Conservation (phyloP, 2,888 invertebrate species). For the Papilio gigon region DNA sequence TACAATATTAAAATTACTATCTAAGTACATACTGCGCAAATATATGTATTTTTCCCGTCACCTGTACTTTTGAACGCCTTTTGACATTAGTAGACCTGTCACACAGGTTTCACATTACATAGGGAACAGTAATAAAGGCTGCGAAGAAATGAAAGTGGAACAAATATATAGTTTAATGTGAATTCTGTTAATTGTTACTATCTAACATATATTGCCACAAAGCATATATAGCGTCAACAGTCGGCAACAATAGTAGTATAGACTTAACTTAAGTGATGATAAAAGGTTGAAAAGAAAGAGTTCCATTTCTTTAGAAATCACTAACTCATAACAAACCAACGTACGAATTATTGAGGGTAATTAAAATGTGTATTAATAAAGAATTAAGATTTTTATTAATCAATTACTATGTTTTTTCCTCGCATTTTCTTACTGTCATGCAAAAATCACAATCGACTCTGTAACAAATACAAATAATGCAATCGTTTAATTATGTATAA, state of each 20-base stretch:
- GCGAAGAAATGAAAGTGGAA: neutral
- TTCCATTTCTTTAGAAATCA: too few species aligned
- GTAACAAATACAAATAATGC: too few species aligned
- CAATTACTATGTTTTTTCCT: too few species aligned
- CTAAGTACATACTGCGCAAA: too few species aligned
- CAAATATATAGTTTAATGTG: neutral
- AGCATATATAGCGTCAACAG: too few species aligned
- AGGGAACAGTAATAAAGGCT: neutral
- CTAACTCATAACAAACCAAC: too few species aligned
- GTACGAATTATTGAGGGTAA: neutral
- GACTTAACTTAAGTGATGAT: too few species aligned
- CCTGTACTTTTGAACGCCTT: conserved; percentile 44
- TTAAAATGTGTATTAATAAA: neutral
- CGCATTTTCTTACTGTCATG: neutral
- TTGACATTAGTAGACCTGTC: conserved; percentile 65
- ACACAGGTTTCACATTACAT: conserved; percentile 63
- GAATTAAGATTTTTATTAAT: neutral
- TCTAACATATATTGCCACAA: too few species aligned
- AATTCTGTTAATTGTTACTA: neutral
- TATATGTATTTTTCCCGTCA: neutral
- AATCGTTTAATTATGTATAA: too few species aligned
- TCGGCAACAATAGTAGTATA: too few species aligned
- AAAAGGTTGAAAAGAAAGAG: too few species aligned
- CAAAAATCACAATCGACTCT: conserved; percentile 54
- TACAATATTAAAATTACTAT: too few species aligned